Conservation (phyloP, 2,888 invertebrate genomes). For the Steinernema hermaphroditum region DNA sequence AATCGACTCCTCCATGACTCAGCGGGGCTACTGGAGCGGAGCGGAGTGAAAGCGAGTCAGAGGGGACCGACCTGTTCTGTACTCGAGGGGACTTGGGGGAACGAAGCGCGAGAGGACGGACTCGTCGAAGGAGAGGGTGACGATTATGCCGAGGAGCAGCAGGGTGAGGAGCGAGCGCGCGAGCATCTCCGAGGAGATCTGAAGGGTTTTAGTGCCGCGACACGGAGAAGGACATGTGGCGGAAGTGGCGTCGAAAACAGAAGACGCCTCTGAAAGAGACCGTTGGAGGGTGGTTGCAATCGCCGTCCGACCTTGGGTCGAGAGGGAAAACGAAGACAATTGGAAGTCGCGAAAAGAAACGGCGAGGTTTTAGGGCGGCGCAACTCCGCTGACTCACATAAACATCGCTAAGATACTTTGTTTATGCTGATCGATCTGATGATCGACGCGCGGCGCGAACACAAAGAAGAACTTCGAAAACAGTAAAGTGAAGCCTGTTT, state of each 20-base stretch:
- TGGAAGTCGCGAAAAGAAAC: too few relatives aligned
- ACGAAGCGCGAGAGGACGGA: constrained; percentile 13
- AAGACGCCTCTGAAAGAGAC: neutral
- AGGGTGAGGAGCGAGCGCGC: constrained; percentile 15
- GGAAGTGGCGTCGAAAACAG: neutral
- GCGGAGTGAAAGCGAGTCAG: neutral
- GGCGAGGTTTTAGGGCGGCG: too few relatives aligned
- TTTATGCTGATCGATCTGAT: too few relatives aligned
- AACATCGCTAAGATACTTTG: too few relatives aligned
- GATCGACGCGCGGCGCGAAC: too few relatives aligned
- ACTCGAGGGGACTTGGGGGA: constrained; percentile 4
- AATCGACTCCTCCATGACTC: neutral
- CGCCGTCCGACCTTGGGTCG: constrained; percentile 3
- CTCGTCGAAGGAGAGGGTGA: constrained; percentile 24
- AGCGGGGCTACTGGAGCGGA: neutral
- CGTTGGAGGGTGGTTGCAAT: neutral
- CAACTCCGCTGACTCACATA: too few relatives aligned
- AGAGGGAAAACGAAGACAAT: neutral
- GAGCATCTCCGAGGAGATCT: neutral
- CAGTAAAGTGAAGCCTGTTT: too few relatives aligned
- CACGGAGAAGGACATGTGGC: constrained; percentile 17
- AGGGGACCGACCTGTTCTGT: constrained; percentile 21
- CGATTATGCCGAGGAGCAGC: constrained; percentile 13
- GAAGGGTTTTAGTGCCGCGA: neutral
- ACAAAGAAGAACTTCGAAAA: too few relatives aligned